Evolutionary conservation across 1,140 invertebrate genomes (phyloP), one percentile per base, ranked within the genome.

Genomic region (Nasonia giraulti): DNA sequence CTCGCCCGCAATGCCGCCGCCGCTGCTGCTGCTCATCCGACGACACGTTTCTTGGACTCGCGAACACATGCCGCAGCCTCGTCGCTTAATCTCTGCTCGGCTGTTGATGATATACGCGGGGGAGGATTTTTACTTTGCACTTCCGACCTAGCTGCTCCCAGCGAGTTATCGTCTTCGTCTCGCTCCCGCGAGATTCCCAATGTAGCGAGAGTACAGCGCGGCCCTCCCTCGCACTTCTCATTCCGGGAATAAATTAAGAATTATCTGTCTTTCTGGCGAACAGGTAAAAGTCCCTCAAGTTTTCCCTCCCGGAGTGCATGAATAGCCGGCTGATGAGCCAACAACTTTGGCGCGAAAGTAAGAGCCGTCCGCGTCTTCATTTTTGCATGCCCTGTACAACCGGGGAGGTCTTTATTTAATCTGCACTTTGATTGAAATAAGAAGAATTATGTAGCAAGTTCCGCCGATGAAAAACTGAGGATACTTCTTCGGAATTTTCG

Each of bases 321-420:
- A 82, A 82, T 82, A 75, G 80, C 80, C 80, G 50, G 68, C 47
- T 82, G 80, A 82, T 75, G 80, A 82, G 68, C 47, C 69, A 66
- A 82, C 75, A 82, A 82, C 80, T 82, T 82, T 82, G 31, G 23
- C 47, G 17, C 37, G 71, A 50, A 47, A 82, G 80, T 82, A 73
- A 82, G 75, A 75, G 71, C 80, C 87, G 84, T 37, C 33, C 33
- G 33, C 86, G 85, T 86, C 84, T 86, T 86, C 77, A 86, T 85
- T 86, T 86, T 86, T 86, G 85, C 87, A 80, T 85, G 83, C 78
- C 62, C 23, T n/a, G 5, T 66, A 66, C 5, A 37, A 23, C 62
- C n/a, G 11, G 47, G 23, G 73, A 27, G 1, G 20, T 27, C 80
- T 81, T 69, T 33, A 20, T 73, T 31, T 73, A 73, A 73, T 81